phyloP scores from a whole-genome alignment of 2,113 vertebrate species.

The Phalacrocorax aristotelis region DNA sequence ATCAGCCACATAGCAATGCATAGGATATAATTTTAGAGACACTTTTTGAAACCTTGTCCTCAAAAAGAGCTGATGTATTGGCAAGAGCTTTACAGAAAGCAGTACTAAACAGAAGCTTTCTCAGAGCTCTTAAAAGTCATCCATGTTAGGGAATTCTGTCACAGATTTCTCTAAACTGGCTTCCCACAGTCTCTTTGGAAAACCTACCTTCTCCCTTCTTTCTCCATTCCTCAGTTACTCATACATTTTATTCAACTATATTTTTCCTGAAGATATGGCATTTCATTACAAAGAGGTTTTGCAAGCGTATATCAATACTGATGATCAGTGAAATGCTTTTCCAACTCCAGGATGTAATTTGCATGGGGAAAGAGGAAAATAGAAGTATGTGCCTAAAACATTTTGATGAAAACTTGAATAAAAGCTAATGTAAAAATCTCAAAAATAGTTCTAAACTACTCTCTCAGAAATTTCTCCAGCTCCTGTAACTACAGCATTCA shows the following conservation, averaged over 20 bases:
- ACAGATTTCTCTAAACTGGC: background rate
- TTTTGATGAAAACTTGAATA: background rate
- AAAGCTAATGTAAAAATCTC: background rate
- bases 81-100: background rate
- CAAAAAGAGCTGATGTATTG: background rate
- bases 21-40: background rate
- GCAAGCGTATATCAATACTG: background rate
- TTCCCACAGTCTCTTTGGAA: background rate
- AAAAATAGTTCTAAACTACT: background rate
- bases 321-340: background rate
- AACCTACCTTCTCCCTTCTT: background rate
- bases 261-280: background rate
- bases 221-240: background rate
- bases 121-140: background rate
- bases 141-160: background rate
- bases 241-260: background rate
- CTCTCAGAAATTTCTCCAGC: background rate
- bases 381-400: rapidly evolving
- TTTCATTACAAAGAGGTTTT: background rate
- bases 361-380: background rate
- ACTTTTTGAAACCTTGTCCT: background rate
- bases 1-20: background rate
- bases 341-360: background rate
- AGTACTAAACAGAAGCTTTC: background rate
- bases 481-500: background rate